phyloP scores from a whole-genome alignment of 53 echinoderm and acorn worm species.

The Zoroaster sp. region DNA sequence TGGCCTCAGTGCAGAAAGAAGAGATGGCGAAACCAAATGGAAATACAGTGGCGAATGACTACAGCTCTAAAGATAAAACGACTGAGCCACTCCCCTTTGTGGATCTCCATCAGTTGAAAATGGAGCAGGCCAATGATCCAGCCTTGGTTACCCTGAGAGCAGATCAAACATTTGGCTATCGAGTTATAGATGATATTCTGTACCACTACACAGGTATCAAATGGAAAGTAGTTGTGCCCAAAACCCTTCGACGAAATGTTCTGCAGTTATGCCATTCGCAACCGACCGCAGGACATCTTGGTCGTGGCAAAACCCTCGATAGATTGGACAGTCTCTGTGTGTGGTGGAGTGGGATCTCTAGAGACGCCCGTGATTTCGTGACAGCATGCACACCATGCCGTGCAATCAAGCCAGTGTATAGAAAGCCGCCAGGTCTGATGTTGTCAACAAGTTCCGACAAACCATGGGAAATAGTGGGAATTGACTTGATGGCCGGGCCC shows the following conservation, averaged over 20 bases:
- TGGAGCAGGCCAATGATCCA: not conserved
- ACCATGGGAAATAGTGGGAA: conserved; percentile 52
- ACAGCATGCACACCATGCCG: conserved; percentile 26
- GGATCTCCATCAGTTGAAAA: not conserved
- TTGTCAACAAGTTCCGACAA: not conserved
- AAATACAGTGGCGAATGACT: not conserved
- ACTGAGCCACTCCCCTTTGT: not conserved
- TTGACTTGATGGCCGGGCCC: conserved; percentile 58
- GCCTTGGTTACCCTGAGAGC: not conserved
- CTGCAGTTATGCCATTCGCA: conserved; percentile 7
- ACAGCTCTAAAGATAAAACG: not conserved
- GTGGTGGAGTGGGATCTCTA: conserved; percentile 34
- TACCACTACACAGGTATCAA: not conserved
- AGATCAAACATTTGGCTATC: not conserved
- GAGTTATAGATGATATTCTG: not conserved
- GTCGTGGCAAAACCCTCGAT: conserved; percentile 57
- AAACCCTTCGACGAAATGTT: not conserved
- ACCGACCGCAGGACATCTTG: conserved; percentile 59
- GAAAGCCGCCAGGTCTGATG: conserved; percentile 58
- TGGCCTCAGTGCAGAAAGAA: not conserved
- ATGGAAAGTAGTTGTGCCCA: not conserved
- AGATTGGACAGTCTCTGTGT: conserved; percentile 7
- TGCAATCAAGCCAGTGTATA: conserved; percentile 51
- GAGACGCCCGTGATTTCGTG: conserved; percentile 31
- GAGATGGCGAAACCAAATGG: not conserved